Evolutionary conservation across 1,140 invertebrate species (phyloP), one percentile per base, ranked within the genome.

Genomic region (Galleria mellonella): DNA sequence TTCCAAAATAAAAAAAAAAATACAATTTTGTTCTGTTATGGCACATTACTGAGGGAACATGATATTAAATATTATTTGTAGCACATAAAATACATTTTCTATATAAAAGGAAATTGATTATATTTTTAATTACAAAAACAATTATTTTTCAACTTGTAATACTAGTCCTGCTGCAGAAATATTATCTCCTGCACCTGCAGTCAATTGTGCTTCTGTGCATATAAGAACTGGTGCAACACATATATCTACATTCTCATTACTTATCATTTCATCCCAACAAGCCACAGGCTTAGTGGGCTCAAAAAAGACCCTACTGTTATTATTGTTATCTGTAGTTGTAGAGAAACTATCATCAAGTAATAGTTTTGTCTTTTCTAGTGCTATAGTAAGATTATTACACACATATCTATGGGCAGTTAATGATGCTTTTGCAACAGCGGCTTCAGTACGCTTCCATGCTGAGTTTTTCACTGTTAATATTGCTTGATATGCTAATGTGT

Each of bases 271-370:
- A 1, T 91, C 87, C 95, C 95, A 97, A 71, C 95, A 97, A 2
- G 93, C 89, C 2, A 96, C 94, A 9, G 95, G 94, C 43, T 91
- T 88, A 17, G 90, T 86, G n/a, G 91, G 89, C 50, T 91, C 88
- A 23, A 93, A 85, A 14, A 88, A 73, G 43, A 93, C 90, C 42
- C 92, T 81, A 46, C 92, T 62, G 54, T 74, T 48, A 71, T 83
- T 88, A 32, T 88, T 87, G 51, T 82, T 75, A 39, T 85, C 76
- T 10, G 85, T 78, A 0, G 92, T 94, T 0, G 92, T 93, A 7
- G 93, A 90, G 67, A 96, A 97, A 62, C 94, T 95, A 9, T 96
- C 94, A 70, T 97, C 95, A 85, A 97, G 90, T 12, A 96, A 88
- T 2, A 96, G 70, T 42, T 89, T 89, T 0, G 92, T 91, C 61